Percentiles rank a stretch among this genome's conserved stretches.
phyloP scores from a whole-genome alignment of 2,888 invertebrate genomes.

The Drosophila quinaria region DNA sequence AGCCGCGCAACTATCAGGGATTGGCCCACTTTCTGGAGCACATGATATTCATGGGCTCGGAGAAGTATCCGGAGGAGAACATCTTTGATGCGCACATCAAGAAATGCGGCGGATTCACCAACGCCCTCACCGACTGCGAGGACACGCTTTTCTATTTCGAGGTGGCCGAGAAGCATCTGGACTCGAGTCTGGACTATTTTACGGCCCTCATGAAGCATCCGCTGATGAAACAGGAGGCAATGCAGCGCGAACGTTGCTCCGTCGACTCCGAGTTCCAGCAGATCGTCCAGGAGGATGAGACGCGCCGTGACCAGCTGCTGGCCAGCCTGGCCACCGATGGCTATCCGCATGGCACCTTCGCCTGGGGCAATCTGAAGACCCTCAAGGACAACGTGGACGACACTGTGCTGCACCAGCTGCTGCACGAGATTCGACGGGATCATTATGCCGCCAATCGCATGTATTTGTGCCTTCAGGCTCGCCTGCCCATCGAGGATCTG shows the following conservation, averaged over 20 bases:
- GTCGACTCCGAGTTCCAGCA: constrained; percentile 96
- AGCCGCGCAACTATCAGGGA: constrained; percentile 92
- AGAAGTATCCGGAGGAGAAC: constrained; percentile 95
- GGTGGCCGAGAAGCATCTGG: constrained; percentile 92
- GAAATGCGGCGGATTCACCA: constrained; percentile 94
- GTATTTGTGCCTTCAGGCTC: constrained; percentile 93
- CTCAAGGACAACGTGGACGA: constrained; percentile 89
- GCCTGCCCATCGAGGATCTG: constrained; percentile 84
- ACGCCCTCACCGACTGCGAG: constrained; percentile 95
- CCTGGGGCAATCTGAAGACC: constrained; percentile 94
- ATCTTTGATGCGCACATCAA: constrained; percentile 93
- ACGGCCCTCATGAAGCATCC: constrained; percentile 95
- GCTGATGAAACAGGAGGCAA: constrained; percentile 93
- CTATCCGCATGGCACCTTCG: constrained; percentile 91
- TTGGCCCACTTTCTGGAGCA: constrained; percentile 95
- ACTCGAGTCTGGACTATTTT: constrained; percentile 92
- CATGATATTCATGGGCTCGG: constrained; percentile 97
- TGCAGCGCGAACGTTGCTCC: constrained; percentile 94
- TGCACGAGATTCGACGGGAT: constrained; percentile 91
- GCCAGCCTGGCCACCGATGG: constrained; percentile 89
- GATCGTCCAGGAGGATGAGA: constrained; percentile 90
- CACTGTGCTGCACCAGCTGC: constrained; percentile 89
- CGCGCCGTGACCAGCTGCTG: constrained; percentile 92
- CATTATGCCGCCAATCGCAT: constrained; percentile 96
- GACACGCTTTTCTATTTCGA: constrained; percentile 96